Base-by-base conservation (phyloP, 2,113 vertebrate species). In the Hemicordylus capensis region DNA sequence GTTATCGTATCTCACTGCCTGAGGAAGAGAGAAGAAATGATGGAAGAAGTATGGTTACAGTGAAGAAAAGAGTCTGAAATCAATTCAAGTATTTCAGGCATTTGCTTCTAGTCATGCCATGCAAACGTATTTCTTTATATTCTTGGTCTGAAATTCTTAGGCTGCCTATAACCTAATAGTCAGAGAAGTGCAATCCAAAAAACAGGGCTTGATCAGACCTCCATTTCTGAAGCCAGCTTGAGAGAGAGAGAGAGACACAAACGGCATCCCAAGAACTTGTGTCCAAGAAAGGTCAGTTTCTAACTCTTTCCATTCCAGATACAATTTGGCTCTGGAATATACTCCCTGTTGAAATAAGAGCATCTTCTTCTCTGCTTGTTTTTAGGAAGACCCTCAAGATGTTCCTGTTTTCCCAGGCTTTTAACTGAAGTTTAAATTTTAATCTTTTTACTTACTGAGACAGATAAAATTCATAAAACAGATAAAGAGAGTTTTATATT, bases 1-100 rank as follows among this genome's bases (percentile, higher is more conserved):
- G 94, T 99, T 99, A 51, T 99, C 97, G 34, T 98, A 99, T 72
- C 95, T 95, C 85, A 99, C 96, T 9, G 98, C 98, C 98, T 99
- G 94, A 0, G 80, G 74, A 82, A 88, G 90, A 89, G 22, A 93
- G 6, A 76, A 66, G 2, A 12, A 51, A 42, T 76, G 44, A n/a
- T 46, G 19, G 24, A 37, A 61, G 54, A 14, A 14, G 56, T 12
- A 26, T 14, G n/a, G 44, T 31, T 22, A 26, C 6, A 31, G 2
- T 12, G 10, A n/a, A 26, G 34, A 17, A 59, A 73, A 2, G 10
- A 59, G 28, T n/a, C 6, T 37, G 26, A 28, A 2, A 14, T 59
- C n/a, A 42, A 24, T 39, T 4, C 28, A 76, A 22, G 15, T 11
- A n/a, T 56, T 51, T 51, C 66, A n/a, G 54, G 51, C 34, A 37